phyloP scores from a whole-genome alignment of 2,113 vertebrate species.

The Siniperca knerii region DNA sequence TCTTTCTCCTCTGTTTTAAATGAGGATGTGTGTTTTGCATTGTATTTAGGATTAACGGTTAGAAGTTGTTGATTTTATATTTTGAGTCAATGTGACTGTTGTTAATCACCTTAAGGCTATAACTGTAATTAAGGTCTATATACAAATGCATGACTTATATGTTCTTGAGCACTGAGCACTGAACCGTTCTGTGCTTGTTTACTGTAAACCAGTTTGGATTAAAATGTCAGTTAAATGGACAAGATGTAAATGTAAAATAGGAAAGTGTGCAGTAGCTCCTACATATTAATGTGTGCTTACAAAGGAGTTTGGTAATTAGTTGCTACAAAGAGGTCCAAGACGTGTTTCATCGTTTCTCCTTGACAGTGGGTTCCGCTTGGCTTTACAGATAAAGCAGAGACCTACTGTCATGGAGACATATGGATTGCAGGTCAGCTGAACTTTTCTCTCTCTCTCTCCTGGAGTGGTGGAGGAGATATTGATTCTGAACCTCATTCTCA shows the following conservation, averaged over 20 bases:
- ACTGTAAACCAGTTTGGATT: slow-evolving; percentile 9
- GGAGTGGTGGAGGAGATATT: slow-evolving; percentile 72
- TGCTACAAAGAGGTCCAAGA: slow-evolving; percentile 6
- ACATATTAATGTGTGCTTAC: background rate
- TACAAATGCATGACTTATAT: slow-evolving; percentile 14
- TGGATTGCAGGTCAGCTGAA: slow-evolving; percentile 77
- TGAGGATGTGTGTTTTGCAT: background rate
- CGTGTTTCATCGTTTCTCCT: background rate
- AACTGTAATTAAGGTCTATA: slow-evolving; percentile 9
- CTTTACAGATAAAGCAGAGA: slow-evolving; percentile 61
- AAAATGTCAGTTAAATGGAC: slow-evolving; percentile 19
- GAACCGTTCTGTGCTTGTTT: background rate
- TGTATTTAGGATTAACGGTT: slow-evolving; percentile 1
- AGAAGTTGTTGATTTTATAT: slow-evolving; percentile 13
- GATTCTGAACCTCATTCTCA: slow-evolving; percentile 68
- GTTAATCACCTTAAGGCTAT: slow-evolving; percentile 27
- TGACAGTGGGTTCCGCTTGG: slow-evolving; percentile 49
- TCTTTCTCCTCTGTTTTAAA: background rate
- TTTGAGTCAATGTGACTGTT: background rate
- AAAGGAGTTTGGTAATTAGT: slow-evolving; percentile 6
- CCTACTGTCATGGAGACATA: slow-evolving; percentile 69
- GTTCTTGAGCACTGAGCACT: background rate
- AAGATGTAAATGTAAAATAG: slow-evolving; percentile 6
- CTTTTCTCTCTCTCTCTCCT: slow-evolving; percentile 63
- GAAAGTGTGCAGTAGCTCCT: background rate